Percentiles rank a stretch among this genome's conserved stretches.
These are phyloP conservation scores for Acipenser oxyrinchus DNA, from an alignment of 2,797 vertebrate species.

Conservation along the genomic window DNA sequence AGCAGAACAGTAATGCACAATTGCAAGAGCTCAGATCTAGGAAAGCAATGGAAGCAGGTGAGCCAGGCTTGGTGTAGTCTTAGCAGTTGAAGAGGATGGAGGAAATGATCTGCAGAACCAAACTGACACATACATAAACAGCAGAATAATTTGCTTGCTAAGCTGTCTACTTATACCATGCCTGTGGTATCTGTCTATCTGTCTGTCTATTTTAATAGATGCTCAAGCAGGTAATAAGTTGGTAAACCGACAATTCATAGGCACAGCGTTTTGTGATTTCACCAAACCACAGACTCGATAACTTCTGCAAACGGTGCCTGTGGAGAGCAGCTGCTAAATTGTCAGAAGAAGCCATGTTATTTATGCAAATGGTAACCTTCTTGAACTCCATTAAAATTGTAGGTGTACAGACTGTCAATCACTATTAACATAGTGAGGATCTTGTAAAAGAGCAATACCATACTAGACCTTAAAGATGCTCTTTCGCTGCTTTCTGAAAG, in stretches of 20 bases:
- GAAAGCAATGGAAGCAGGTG: too few species aligned
- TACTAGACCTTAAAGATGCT: constrained; percentile 1
- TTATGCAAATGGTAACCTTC: constrained; percentile 65
- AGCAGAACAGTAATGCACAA: too few species aligned
- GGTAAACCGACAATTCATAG: not conserved
- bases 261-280: constrained; percentile 58
- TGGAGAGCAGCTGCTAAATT: constrained; percentile 59
- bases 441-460: constrained; percentile 32
- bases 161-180: too few species aligned
- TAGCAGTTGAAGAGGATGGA: too few species aligned
- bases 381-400: constrained; percentile 54
- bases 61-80: too few species aligned
- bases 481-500: not conserved
- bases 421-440: constrained; percentile 41
- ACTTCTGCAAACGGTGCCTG: constrained; percentile 43
- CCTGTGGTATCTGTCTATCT: not conserved
- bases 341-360: constrained; percentile 49
- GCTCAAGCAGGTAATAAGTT: not conserved
- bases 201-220: not conserved
- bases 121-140: too few species aligned
- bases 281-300: constrained; percentile 53
- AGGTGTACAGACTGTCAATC: constrained; percentile 63
- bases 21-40: too few species aligned
- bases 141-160: too few species aligned
- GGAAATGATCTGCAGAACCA: too few species aligned